Evolutionary conservation across 2,888 invertebrate genomes (phyloP).

Genomic region (Lasius platythorax): DNA sequence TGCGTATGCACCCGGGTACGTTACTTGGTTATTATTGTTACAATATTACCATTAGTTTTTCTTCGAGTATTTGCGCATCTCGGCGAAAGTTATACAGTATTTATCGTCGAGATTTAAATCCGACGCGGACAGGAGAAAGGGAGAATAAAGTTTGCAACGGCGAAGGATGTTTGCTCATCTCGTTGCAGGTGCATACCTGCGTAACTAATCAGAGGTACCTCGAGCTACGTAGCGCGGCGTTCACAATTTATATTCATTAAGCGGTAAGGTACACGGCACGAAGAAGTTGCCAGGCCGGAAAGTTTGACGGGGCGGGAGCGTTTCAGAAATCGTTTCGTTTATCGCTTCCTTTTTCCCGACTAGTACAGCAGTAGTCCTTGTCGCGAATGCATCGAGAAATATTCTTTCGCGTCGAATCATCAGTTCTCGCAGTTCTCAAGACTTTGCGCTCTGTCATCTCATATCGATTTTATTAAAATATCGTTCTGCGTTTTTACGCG

Average conservation of each 20-base stretch:
- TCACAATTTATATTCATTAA: slow-evolving; percentile 71
- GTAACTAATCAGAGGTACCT: slow-evolving; percentile 63
- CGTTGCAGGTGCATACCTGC: slow-evolving; percentile 56
- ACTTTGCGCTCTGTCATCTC: not conserved
- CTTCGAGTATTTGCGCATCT: slow-evolving; percentile 18
- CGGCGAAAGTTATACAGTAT: slow-evolving; percentile 23
- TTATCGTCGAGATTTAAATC: slow-evolving; percentile 50
- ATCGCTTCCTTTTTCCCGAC: slow-evolving; percentile 31
- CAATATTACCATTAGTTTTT: slow-evolving; percentile 25
- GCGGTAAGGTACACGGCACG: slow-evolving; percentile 53
- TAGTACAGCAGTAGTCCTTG: not conserved
- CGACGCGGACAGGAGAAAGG: not conserved
- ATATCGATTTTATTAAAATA: not conserved
- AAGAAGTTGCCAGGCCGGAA: slow-evolving; percentile 62
- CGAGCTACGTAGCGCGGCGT: slow-evolving; percentile 48
- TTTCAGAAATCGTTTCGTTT: slow-evolving; percentile 66
- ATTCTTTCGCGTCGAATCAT: not conserved
- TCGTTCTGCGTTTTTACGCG: not conserved
- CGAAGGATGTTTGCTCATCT: slow-evolving; percentile 32
- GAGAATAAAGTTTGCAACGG: slow-evolving; percentile 37
- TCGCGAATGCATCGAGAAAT: slow-evolving; percentile 34
- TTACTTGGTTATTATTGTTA: not conserved
- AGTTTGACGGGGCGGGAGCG: slow-evolving; percentile 58
- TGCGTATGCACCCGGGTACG: not conserved
- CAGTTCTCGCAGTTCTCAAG: not conserved